Percentiles rank a stretch among this genome's conserved stretches.
phyloP scores from a whole-genome alignment of 2,888 invertebrate genomes.

The Dione vanillae region DNA sequence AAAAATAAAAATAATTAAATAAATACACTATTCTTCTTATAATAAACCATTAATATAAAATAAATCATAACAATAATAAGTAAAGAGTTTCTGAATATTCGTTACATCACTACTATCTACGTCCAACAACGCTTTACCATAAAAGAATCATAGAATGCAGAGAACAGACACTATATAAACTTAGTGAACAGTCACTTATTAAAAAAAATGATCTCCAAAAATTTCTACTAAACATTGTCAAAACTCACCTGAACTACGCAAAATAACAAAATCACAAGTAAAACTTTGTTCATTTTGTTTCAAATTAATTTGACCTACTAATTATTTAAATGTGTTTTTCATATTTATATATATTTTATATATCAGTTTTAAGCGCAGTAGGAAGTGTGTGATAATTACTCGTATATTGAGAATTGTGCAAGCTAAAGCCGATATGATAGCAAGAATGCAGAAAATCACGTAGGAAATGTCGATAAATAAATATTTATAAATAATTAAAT shows the following conservation, averaged over 20 bases:
- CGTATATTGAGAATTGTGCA: slow-evolving; percentile 24
- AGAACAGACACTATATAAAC: too few species aligned
- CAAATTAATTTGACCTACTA: slow-evolving; percentile 26
- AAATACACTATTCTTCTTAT: too few species aligned
- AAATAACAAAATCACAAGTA: slow-evolving; percentile 39
- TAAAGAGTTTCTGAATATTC: too few species aligned
- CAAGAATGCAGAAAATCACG: slow-evolving; percentile 29
- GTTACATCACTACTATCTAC: too few species aligned
- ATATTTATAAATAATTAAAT: neutral
- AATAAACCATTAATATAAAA: too few species aligned
- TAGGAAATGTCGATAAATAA: neutral
- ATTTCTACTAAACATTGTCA: neutral
- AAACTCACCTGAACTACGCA: slow-evolving; percentile 51
- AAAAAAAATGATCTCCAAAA: neutral
- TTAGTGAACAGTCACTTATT: neutral
- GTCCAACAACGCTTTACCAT: too few species aligned
- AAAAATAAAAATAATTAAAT: too few species aligned
- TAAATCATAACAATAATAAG: too few species aligned
- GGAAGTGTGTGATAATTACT: slow-evolving; percentile 7
- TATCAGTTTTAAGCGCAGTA: neutral
- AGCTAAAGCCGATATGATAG: slow-evolving; percentile 26
- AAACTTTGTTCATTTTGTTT: slow-evolving; percentile 42
- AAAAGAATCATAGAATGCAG: too few species aligned
- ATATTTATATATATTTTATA: slow-evolving; percentile 2
- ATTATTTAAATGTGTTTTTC: neutral